Evolutionary conservation across 2,888 invertebrate genomes (phyloP).

Genomic region (Pristionchus maxplancki): DNA sequence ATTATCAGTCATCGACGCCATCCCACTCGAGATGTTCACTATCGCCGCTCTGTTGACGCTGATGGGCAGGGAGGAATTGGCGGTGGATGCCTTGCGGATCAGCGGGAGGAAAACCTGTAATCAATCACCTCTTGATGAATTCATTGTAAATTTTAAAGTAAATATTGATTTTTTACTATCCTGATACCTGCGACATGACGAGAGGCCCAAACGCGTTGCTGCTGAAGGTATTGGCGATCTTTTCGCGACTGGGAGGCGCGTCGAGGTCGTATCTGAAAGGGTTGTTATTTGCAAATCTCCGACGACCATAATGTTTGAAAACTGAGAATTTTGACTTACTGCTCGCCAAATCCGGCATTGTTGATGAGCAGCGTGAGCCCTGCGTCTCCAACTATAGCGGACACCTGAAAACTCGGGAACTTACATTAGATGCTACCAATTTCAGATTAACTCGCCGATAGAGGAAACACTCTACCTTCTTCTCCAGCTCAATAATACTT

Average conservation of each 20-base stretch:
- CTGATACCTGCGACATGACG: conserved; percentile 38
- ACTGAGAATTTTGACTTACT: no score
- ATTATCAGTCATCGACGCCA: conserved; percentile 57
- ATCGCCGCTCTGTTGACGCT: conserved; percentile 61
- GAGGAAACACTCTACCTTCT: not conserved
- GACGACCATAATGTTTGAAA: no score
- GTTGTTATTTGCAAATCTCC: no score
- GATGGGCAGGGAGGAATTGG: conserved; percentile 27
- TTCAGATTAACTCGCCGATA: not conserved
- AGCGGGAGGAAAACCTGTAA: conserved; percentile 45
- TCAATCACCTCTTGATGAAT: no score
- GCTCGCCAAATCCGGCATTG: not conserved
- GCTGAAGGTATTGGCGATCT: not conserved
- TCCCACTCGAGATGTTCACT: conserved; percentile 64
- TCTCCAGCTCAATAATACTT: conserved; percentile 50
- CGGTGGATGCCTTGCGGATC: not conserved
- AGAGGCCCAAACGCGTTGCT: not conserved
- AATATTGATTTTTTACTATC: no score
- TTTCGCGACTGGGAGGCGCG: conserved; percentile 29
- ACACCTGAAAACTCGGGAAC: not conserved
- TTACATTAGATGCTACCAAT: no score
- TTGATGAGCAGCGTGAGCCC: conserved; percentile 48
- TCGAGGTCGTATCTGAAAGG: conserved; percentile 21
- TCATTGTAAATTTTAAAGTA: no score
- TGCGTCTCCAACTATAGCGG: not conserved